Evolutionary conservation across 2,888 invertebrate species (phyloP), one percentile per base, ranked within the genome.

Genomic region (Perithous albicinctus): DNA sequence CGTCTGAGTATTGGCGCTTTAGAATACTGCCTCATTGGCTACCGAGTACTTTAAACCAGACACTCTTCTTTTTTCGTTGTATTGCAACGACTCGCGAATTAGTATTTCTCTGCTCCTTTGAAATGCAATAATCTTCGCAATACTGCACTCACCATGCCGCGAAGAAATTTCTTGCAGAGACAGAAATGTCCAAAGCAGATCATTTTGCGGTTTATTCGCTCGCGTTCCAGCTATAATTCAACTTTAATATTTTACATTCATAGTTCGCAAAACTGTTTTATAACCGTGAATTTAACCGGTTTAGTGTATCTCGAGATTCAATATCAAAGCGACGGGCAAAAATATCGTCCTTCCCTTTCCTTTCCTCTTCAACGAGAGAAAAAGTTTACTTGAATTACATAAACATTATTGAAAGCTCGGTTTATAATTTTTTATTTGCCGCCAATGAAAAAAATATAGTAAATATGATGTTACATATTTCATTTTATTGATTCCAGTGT

Each of bases 51-150:
- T 64, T 48, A 8, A 12, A 26, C 48, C 41, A 38, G 20, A 59
- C 18, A 2, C n/a, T 20, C n/a, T 46, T 51, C 51, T 48, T 48
- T 51, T 26, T 56, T 64, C 35, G n/a, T n/a, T n/a, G n/a, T 10
- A 18, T 38, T n/a, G 18, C 35, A 75, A 78, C 59, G 15, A 72
- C 74, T 72, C 48, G 82, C 73, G 70, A 78, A 82, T 78, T 66
- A 51, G 75, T 59, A 56, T 61, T 66, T 82, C 64, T 64, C 70
- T 76, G 29, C 66, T 75, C 20, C 43, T 76, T 82, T 59, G 59
- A 41, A 29, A 51, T 15, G 51, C 66, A 56, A 78, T 73, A 67
- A 79, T 76, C 43, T 63, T 72, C 41, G 75, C 29, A 26, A 70
- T 70, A 43, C 46, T 75, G 67, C 46, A 66, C 23, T 75, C 59